Conservation (phyloP, 2,797 vertebrate species). For the Pseudopleuronectes americanus region DNA sequence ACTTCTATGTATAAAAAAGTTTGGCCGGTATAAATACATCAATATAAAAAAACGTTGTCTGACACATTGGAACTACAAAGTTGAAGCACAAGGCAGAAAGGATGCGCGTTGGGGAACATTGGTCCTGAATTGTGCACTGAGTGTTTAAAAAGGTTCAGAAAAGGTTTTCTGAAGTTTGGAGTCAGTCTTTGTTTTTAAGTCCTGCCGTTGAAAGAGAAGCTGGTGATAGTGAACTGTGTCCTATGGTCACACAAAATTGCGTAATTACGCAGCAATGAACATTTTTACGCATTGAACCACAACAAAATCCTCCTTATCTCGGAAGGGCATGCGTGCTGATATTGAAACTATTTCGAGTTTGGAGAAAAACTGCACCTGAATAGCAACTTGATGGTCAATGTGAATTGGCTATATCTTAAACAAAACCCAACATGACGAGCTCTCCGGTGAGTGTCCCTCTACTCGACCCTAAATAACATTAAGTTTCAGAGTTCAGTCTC, state of each 20-base stretch:
- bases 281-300: slow-evolving; percentile 73
- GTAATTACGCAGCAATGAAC: slow-evolving; percentile 92
- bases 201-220: slow-evolving; percentile 96
- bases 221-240: slow-evolving; percentile 93
- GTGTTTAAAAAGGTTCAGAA: slow-evolving; percentile 91
- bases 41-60: slow-evolving; percentile 94
- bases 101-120: slow-evolving; percentile 89
- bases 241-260: slow-evolving; percentile 84
- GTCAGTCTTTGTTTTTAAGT: slow-evolving; percentile 89
- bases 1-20: slow-evolving; percentile 87
- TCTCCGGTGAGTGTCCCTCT: slow-evolving; percentile 55
- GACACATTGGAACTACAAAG: slow-evolving; percentile 92
- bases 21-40: slow-evolving; percentile 99
- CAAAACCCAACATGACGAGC: slow-evolving; percentile 57
- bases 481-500: slow-evolving; percentile 67
- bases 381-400: slow-evolving; percentile 75
- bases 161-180: slow-evolving; percentile 82
- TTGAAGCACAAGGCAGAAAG: slow-evolving; percentile 83
- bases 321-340: slow-evolving; percentile 77
- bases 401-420: slow-evolving; percentile 65
- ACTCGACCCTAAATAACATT: slow-evolving; percentile 59
- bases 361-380: slow-evolving; percentile 75
- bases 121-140: slow-evolving; percentile 96
- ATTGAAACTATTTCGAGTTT: slow-evolving; percentile 59
- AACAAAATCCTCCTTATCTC: slow-evolving; percentile 69